Evolutionary conservation across 2,888 invertebrate genomes (phyloP).

Genomic region (Ochropleura plecta): DNA sequence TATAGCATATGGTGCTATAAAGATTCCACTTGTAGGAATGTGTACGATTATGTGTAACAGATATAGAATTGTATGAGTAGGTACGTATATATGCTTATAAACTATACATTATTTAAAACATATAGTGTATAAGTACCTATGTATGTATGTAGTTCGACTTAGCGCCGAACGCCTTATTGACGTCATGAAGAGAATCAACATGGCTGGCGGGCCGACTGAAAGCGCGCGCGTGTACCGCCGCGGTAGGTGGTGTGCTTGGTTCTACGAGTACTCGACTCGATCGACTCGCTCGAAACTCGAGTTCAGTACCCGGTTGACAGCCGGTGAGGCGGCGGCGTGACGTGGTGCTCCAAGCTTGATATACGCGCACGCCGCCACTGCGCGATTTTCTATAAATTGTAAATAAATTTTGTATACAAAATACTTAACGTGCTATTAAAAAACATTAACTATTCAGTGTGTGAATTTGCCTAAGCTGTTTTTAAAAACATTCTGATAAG

Average conservation of each 20-base stretch:
- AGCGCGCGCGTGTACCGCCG: constrained; percentile 79
- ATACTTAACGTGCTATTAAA: constrained; percentile 72
- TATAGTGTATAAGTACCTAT: neutral
- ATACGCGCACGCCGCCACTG: constrained; percentile 88
- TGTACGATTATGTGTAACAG: constrained; percentile 8
- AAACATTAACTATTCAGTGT: constrained; percentile 71
- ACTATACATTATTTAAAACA: constrained; percentile 19
- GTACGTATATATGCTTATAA: neutral
- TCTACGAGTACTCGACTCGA: constrained; percentile 78
- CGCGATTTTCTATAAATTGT: constrained; percentile 85
- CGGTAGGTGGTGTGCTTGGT: constrained; percentile 74
- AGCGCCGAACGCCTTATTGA: constrained; percentile 71
- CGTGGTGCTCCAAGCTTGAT: constrained; percentile 72
- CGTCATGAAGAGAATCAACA: constrained; percentile 84
- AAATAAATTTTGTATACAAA: constrained; percentile 84
- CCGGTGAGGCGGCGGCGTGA: constrained; percentile 89
- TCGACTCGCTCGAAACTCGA: constrained; percentile 71
- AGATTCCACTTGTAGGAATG: neutral
- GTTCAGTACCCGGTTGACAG: constrained; percentile 90
- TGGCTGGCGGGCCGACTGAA: constrained; percentile 81
- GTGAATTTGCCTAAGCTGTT: constrained; percentile 58
- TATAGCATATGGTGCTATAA: neutral
- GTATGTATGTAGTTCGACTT: constrained; percentile 17
- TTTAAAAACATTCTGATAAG: constrained; percentile 56
- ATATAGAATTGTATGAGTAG: constrained; percentile 7